Evolutionary conservation across 92 coral and sea anemone species (phyloP).

Genomic region (Micromussa lordhowensis): DNA sequence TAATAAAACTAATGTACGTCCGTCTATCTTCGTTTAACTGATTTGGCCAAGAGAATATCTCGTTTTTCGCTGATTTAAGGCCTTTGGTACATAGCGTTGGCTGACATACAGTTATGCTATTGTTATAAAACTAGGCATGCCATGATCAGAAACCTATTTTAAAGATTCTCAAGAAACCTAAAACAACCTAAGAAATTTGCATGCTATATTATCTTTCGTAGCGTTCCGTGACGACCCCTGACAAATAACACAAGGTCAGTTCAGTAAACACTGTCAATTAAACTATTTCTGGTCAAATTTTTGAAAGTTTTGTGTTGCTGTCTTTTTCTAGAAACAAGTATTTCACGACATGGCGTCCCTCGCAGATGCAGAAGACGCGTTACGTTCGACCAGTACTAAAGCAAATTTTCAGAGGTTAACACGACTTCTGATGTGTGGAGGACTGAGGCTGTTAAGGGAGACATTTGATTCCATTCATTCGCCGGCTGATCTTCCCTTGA

Average conservation of each 20-base stretch:
- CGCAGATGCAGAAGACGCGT: conserved; percentile 4
- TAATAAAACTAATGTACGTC: no score
- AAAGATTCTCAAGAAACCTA: no score
- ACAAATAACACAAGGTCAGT: neutral
- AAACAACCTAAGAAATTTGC: no score
- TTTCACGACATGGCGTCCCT: neutral
- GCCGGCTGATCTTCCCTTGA: conserved; percentile 35
- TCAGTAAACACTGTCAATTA: neutral
- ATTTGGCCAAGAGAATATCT: no score
- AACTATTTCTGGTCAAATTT: neutral
- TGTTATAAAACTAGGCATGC: no score
- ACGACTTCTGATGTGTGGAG: conserved; percentile 61
- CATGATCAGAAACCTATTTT: no score
- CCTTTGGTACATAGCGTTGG: no score
- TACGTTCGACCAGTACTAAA: conserved; percentile 35
- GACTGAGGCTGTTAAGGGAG: conserved; percentile 45
- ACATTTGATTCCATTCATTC: conserved; percentile 46
- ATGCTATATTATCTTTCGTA: no score
- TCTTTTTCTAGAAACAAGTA: neutral
- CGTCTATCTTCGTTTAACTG: no score
- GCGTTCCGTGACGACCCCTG: no score
- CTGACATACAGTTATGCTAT: no score
- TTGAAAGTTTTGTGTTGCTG: neutral
- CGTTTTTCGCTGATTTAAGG: no score
- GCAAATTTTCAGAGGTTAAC: conserved; percentile 52